Conservation (phyloP, 2,113 vertebrate species). For the Microtus ochrogaster region DNA sequence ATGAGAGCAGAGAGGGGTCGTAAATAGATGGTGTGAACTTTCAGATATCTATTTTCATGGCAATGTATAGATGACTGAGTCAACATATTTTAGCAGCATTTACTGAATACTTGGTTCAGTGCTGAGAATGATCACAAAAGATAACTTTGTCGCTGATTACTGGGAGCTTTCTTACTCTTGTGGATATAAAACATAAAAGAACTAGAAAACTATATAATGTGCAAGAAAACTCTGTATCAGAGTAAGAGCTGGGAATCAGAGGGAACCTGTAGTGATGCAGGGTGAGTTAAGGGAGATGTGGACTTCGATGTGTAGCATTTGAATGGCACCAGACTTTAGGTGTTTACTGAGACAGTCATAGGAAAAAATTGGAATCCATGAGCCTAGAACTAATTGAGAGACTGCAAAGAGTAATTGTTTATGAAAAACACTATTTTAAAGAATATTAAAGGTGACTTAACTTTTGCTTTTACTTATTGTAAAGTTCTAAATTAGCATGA, state of each 20-base stretch:
- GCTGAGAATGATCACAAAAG: neutral
- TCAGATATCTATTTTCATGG: neutral
- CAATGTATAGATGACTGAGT: neutral
- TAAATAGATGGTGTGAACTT: neutral
- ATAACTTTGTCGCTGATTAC: neutral
- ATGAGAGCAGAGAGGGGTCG: neutral
- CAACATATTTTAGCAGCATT: neutral
- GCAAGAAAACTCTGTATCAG: conserved; percentile 3
- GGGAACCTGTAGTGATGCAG: neutral
- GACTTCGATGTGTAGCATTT: conserved; percentile 2
- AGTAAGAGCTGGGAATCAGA: neutral
- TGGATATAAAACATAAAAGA: conserved; percentile 17
- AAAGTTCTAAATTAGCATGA: neutral
- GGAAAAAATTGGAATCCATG: neutral
- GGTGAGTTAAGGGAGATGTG: neutral
- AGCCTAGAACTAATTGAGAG: neutral
- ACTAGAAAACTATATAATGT: neutral
- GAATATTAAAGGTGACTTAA: neutral
- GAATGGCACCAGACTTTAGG: neutral
- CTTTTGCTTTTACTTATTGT: neutral
- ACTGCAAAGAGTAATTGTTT: neutral
- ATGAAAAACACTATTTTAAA: conserved; percentile 52
- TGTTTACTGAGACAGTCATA: neutral
- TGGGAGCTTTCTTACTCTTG: neutral
- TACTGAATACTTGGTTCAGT: neutral